Evolutionary conservation across 2,113 vertebrate genomes (phyloP).

Genomic region (Cephalopholis sonnerati): DNA sequence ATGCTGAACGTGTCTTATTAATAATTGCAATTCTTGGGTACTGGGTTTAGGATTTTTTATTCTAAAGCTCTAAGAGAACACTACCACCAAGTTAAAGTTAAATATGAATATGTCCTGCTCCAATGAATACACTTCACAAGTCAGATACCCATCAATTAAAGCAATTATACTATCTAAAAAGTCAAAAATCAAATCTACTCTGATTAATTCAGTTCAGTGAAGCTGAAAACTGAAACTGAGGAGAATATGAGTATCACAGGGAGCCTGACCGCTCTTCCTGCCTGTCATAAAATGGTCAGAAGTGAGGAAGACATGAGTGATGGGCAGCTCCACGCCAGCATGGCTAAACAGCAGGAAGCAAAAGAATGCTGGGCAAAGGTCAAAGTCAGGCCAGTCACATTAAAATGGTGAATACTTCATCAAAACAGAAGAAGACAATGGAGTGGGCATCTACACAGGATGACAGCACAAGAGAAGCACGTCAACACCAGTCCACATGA

Average conservation of each 20-base stretch:
- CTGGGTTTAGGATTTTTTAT: neutral
- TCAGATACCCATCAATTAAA: slow-evolving; percentile 21
- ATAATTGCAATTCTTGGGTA: neutral
- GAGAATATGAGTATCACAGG: neutral
- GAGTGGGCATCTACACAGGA: slow-evolving; percentile 2
- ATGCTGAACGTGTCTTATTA: neutral
- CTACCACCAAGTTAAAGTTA: neutral
- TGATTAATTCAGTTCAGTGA: slow-evolving; percentile 24
- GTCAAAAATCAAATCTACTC: slow-evolving; percentile 2
- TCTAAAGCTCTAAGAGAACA: slow-evolving; percentile 7
- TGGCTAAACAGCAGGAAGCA: slow-evolving; percentile 42
- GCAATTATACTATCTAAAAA: slow-evolving; percentile 5
- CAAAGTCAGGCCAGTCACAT: slow-evolving; percentile 58
- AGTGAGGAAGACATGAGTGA: slow-evolving; percentile 53
- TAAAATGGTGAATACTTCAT: slow-evolving; percentile 33
- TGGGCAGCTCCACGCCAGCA: slow-evolving; percentile 21
- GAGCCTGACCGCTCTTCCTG: slow-evolving; percentile 2
- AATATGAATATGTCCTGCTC: neutral
- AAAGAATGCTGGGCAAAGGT: slow-evolving; percentile 47
- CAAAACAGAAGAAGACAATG: neutral
- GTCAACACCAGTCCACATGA: neutral
- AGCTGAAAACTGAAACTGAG: slow-evolving; percentile 13
- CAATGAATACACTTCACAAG: neutral
- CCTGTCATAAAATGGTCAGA: slow-evolving; percentile 43
- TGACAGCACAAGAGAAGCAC: slow-evolving; percentile 20